Evolutionary conservation across 2,797 vertebrate species (phyloP).

Genomic region (Sebastolobus altivelis): DNA sequence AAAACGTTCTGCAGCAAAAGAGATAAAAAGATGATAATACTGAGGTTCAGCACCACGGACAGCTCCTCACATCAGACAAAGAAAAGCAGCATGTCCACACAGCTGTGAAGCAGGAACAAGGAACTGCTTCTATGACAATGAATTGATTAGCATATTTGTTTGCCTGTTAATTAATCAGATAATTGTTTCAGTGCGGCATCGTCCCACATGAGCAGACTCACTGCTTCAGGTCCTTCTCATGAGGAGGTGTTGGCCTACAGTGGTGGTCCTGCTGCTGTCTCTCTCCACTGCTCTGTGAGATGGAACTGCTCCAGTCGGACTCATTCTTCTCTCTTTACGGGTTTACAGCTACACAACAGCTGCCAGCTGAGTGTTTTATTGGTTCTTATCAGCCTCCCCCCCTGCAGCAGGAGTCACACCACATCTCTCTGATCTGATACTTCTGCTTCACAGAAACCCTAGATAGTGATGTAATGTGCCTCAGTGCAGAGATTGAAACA

Average conservation of each 20-base stretch:
- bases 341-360: slow-evolving; percentile 44
- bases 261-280: slow-evolving; percentile 4
- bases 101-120: background rate
- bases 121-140: background rate
- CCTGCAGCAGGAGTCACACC: slow-evolving; percentile 35
- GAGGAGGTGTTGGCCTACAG: slow-evolving; percentile 2
- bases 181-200: background rate
- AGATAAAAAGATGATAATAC: background rate
- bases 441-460: slow-evolving; percentile 13
- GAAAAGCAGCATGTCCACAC: background rate
- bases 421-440: slow-evolving; percentile 36
- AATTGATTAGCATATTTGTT: background rate
- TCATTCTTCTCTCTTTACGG: slow-evolving; percentile 44
- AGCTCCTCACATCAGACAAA: background rate
- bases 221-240: slow-evolving; percentile 8
- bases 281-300: slow-evolving; percentile 20
- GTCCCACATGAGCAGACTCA: slow-evolving; percentile 2
- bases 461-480: slow-evolving; percentile 14
- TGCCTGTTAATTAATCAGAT: background rate
- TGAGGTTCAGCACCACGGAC: background rate
- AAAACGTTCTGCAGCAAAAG: background rate
- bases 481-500: background rate
- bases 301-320: slow-evolving; percentile 32
- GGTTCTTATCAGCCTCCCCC: slow-evolving; percentile 35
- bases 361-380: slow-evolving; percentile 40